Base-by-base conservation (phyloP, 2,888 invertebrate genomes). In the Rhorus exstirpatorius region DNA sequence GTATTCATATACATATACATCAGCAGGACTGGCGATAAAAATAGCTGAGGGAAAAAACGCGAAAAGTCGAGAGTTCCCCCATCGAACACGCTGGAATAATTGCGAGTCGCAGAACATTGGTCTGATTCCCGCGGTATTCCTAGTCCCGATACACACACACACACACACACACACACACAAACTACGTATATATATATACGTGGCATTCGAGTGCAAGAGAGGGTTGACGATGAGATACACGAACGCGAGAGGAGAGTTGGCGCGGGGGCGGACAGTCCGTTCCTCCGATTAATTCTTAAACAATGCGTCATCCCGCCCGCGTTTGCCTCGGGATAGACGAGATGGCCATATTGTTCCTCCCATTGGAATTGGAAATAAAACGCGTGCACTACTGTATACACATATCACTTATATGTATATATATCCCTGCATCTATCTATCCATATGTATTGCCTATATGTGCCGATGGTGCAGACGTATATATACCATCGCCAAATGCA, bases 331-430 rank as follows among this genome's bases (percentile, higher is more conserved):
- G 65, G 83, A 80, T 79, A 58, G 84, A 76, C 84, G 81, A 83
- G 83, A 74, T 76, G 75, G 85, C 86, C 84, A 84, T 88, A 88
- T 88, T 88, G 88, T 88, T 84, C 76, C 82, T 68, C 83, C 79
- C 85, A 84, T 86, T 83, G 87, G 87, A 88, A 89, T 89, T 88
- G 89, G 88, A 89, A 88, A 89, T 89, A 90, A 90, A 91, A 89
- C 89, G 88, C 87, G 87, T 83, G 85, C 83, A 55, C 76, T 79
- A 35, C 55, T n/a, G 10, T 31, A 41, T 24, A 17, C 4, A 31
- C 31, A 31, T 31, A 3, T 31, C 31, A 31, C 31, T 3, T 31
- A 31, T 53, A 78, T 53, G 65, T 70, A 58, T 41, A 67, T 60
- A 70, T 41, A 51, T 46, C 51, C 46, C 41, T 53, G 26, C 60